Conservation (phyloP, 1,140 invertebrate genomes). For the Chionoecetes opilio region DNA sequence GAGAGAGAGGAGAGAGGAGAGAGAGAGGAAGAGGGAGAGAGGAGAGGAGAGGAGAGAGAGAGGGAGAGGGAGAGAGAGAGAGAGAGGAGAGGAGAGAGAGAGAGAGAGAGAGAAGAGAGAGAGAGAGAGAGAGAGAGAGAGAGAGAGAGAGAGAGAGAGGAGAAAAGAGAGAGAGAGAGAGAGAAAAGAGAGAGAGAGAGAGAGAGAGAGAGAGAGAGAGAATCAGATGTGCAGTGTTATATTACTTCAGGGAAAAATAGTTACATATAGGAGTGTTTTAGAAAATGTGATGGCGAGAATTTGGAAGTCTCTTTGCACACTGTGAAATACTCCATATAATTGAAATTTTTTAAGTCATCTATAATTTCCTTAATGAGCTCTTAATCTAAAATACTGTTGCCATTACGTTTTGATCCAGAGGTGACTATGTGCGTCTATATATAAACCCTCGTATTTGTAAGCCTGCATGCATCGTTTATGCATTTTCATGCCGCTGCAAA, state of each 20-base stretch:
- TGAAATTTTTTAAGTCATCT: background rate
- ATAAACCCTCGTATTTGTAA: background rate
- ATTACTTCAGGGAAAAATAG: background rate
- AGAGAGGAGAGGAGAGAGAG: conserved; percentile 30
- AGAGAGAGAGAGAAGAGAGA: conserved; percentile 44
- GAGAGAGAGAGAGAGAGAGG: conserved; percentile 50
- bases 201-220: conserved; percentile 38
- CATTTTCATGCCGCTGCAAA: background rate
- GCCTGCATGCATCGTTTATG: background rate
- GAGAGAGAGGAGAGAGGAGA: conserved; percentile 20
- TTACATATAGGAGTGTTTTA: background rate
- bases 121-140: conserved; percentile 53
- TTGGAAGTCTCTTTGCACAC: background rate
- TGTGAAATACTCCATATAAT: background rate
- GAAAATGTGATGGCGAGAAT: background rate
- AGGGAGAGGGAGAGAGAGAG: conserved; percentile 33
- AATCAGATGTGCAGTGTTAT: background rate
- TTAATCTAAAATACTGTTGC: too few species aligned
- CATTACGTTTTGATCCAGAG: too few species aligned
- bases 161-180: conserved; percentile 43
- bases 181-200: conserved; percentile 39
- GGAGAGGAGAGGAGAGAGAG: background rate
- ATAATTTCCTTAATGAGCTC: background rate
- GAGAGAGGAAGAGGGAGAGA: conserved; percentile 17
- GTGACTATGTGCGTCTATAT: too few species aligned